Conservation (phyloP, 2,888 invertebrate species). For the Dione juno region DNA sequence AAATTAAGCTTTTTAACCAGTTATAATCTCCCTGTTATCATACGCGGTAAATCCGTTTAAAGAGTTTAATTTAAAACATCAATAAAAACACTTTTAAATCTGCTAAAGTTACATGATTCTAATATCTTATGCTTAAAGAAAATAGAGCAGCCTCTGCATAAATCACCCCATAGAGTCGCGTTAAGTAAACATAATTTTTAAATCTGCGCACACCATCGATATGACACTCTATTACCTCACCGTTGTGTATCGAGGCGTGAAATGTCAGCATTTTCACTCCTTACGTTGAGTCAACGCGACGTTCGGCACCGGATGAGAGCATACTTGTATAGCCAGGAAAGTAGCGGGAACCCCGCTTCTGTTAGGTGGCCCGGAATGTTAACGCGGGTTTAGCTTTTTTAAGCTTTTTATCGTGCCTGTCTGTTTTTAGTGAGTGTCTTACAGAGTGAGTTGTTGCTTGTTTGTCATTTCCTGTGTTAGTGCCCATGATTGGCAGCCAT, state of each 20-base stretch:
- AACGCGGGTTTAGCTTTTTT: background rate
- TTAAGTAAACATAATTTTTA: constrained; percentile 13
- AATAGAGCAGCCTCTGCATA: background rate
- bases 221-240: constrained; percentile 29
- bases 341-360: constrained; percentile 40
- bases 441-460: no score
- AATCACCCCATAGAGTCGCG: background rate
- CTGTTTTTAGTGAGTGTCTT: no score
- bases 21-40: no score
- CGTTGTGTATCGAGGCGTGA: constrained; percentile 31
- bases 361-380: no score
- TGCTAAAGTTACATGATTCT: no score
- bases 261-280: constrained; percentile 36
- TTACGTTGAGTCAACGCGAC: constrained; percentile 49
- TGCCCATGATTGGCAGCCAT: no score
- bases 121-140: background rate
- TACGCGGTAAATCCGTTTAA: no score
- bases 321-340: constrained; percentile 45
- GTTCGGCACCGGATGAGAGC: constrained; percentile 48
- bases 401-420: no score
- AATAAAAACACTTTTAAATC: no score
- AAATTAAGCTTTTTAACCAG: no score
- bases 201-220: constrained; percentile 15
- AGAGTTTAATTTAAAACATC: no score
- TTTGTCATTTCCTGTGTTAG: no score